Evolutionary conservation across 2,888 invertebrate genomes (phyloP).

Genomic region (Nemoura dubitans): DNA sequence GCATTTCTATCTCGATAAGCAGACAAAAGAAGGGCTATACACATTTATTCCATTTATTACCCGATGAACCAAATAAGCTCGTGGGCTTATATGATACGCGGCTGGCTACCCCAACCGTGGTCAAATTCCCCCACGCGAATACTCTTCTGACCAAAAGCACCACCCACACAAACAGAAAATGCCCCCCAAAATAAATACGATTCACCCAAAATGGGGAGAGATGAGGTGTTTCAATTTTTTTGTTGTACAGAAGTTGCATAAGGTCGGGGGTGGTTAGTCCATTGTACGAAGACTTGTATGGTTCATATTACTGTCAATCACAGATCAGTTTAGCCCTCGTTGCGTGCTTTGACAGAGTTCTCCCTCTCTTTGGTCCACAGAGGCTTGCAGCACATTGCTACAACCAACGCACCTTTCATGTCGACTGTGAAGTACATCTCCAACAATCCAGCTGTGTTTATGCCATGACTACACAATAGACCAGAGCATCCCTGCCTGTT

Average conservation of each 20-base stretch:
- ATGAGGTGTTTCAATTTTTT: neutral
- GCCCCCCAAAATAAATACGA: neutral
- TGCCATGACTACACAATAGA: neutral
- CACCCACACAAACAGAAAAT: conserved; percentile 12
- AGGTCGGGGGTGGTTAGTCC: neutral
- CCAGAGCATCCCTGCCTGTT: conserved; percentile 26
- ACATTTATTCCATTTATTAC: neutral
- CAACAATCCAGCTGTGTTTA: conserved; percentile 22
- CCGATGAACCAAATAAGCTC: neutral
- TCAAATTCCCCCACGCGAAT: neutral
- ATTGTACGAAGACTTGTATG: neutral
- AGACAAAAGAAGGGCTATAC: neutral
- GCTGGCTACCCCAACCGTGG: neutral
- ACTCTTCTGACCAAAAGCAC: neutral
- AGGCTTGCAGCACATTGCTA: neutral
- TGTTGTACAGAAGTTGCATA: neutral
- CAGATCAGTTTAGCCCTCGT: conserved; percentile 27
- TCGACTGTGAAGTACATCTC: neutral
- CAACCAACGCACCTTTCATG: neutral
- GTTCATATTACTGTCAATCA: conserved; percentile 36
- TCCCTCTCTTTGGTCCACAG: neutral
- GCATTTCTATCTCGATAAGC: neutral
- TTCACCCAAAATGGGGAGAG: neutral
- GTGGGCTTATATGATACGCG: neutral
- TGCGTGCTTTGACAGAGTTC: neutral